Percentiles rank a stretch among this genome's conserved stretches.
Conservation (phyloP, 2,888 invertebrate species). For the Sarcophaga variegata region DNA sequence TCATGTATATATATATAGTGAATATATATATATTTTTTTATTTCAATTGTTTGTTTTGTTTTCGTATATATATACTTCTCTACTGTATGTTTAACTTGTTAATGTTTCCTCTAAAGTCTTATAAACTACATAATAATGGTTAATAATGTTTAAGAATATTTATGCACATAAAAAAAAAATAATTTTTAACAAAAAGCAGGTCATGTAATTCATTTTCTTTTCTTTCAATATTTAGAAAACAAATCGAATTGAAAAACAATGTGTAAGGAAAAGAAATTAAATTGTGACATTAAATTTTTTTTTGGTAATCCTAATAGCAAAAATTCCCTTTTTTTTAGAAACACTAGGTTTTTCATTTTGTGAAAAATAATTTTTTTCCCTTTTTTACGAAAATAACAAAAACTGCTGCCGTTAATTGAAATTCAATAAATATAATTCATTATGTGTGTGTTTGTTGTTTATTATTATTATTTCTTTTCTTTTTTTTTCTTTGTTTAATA, state of each 20-base stretch:
- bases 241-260: constrained; percentile 34
- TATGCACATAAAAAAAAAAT: constrained; percentile 31
- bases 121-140: constrained; percentile 64
- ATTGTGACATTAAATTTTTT: background rate
- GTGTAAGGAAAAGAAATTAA: background rate
- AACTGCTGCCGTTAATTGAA: no score
- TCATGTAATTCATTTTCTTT: constrained; percentile 50
- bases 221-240: constrained; percentile 34
- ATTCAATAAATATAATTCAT: background rate
- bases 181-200: constrained; percentile 61
- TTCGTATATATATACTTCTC: constrained; percentile 40
- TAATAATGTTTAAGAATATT: constrained; percentile 27
- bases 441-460: background rate
- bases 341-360: background rate
- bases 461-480: background rate
- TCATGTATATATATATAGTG: constrained; percentile 16
- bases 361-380: background rate
- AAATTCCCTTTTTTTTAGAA: no score
- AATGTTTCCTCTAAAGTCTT: constrained; percentile 45
- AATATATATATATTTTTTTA: constrained; percentile 1
- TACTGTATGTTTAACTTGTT: constrained; percentile 45
- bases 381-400: background rate
- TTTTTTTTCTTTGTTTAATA: background rate
- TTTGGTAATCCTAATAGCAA: background rate
- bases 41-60: constrained; percentile 6